Conservation (phyloP, 2,888 invertebrate species). For the Nasonia oneida region DNA sequence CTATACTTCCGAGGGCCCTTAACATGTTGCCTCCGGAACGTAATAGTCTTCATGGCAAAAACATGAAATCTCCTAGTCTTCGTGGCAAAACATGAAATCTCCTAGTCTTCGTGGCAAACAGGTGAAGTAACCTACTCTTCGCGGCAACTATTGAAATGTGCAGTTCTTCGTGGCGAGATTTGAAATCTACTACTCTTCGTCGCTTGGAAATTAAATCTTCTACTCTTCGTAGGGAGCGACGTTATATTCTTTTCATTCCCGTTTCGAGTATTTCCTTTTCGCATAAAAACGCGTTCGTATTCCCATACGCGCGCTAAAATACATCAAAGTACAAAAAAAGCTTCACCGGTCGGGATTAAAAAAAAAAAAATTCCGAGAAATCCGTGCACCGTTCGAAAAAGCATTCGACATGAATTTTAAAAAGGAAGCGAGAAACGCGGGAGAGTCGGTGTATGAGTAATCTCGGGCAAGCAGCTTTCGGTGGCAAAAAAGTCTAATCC, state of each 20-base stretch:
- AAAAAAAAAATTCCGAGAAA: slow-evolving; percentile 22
- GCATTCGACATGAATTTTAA: slow-evolving; percentile 16
- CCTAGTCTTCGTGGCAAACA: too few relatives aligned
- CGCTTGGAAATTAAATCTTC: too few relatives aligned
- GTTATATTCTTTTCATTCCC: background rate
- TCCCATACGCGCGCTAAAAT: background rate
- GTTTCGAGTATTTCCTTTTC: background rate
- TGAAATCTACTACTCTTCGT: too few relatives aligned
- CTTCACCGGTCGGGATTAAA: background rate
- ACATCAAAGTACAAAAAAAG: background rate
- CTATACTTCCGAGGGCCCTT: too few relatives aligned
- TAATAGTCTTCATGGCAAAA: too few relatives aligned
- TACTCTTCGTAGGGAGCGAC: too few relatives aligned
- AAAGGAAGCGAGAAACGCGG: background rate
- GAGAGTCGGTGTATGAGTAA: background rate
- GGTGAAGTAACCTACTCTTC: too few relatives aligned
- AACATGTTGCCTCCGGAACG: too few relatives aligned
- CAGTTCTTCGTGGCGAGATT: too few relatives aligned
- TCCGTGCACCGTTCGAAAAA: background rate
- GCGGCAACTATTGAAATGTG: too few relatives aligned
- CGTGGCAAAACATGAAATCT: too few relatives aligned
- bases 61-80: too few relatives aligned
- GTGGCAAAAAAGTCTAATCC: slow-evolving; percentile 66
- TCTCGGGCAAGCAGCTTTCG: slow-evolving; percentile 49
- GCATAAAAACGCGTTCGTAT: background rate